These are phyloP conservation scores for Helostoma temminkii DNA, from an alignment of 2,797 vertebrate genomes.

Conservation along the genomic window DNA sequence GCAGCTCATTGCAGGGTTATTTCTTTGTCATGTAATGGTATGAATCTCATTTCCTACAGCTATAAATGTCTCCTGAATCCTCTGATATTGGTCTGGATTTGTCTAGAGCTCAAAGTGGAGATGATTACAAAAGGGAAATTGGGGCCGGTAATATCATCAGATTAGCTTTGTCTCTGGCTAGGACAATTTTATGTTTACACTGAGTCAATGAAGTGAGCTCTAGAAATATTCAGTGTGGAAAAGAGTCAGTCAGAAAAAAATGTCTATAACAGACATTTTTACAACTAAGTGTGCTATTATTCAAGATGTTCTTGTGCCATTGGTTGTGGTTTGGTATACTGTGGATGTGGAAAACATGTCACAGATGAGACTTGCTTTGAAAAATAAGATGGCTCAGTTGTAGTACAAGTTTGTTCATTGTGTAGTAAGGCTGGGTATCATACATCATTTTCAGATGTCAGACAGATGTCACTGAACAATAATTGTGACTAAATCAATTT, in stretches of 20 bases:
- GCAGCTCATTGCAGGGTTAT: conserved; percentile 35
- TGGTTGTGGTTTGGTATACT: conserved; percentile 54
- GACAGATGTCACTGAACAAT: no score
- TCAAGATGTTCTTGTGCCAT: conserved; percentile 56
- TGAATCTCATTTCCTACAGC: conserved; percentile 54
- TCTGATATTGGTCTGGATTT: conserved; percentile 31
- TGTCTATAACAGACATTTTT: conserved; percentile 45
- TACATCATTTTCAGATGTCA: conserved; percentile 11
- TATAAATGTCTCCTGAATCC: conserved; percentile 45
- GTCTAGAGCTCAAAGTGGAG: conserved; percentile 26
- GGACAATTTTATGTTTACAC: conserved; percentile 58
- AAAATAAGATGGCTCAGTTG: conserved; percentile 31
- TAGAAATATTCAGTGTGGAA: conserved; percentile 12
- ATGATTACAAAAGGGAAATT: conserved; percentile 41
- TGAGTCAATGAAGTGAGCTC: conserved; percentile 28
- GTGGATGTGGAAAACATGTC: conserved; percentile 46
- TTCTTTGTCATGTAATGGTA: conserved; percentile 36
- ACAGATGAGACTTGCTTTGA: conserved; percentile 38
- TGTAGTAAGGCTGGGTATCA: conserved; percentile 46
- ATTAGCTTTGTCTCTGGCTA: conserved; percentile 42
- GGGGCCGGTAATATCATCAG: conserved; percentile 33
- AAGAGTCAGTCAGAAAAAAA: conserved; percentile 20
- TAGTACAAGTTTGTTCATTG: conserved; percentile 18
- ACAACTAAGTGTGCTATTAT: conserved; percentile 39
- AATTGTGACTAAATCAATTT: no score